phyloP scores from a whole-genome alignment of 2,113 vertebrate genomes.

The Trichechus manatus region DNA sequence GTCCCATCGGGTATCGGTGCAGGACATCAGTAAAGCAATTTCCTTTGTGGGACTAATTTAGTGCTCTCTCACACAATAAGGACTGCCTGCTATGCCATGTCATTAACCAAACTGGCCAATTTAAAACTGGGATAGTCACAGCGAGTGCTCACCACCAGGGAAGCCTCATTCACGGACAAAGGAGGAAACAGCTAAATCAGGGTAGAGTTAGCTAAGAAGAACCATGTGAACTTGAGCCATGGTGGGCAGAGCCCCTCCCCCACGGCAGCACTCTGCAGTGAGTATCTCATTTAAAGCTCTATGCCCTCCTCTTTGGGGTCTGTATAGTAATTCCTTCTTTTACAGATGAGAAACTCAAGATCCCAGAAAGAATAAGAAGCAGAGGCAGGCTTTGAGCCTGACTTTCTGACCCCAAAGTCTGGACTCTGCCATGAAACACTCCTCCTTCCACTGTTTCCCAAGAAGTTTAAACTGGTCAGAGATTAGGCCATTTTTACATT shows the following conservation, averaged over 20 bases:
- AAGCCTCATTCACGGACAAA: background rate
- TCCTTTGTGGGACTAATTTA: conserved; percentile 71
- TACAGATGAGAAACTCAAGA: background rate
- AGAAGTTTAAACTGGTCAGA: background rate
- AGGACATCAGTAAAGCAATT: conserved; percentile 52
- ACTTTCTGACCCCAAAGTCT: background rate
- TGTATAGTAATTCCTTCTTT: background rate
- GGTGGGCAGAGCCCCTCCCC: fast-evolving
- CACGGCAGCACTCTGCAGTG: fast-evolving
- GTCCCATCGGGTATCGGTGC: conserved; percentile 20
- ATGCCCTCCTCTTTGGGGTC: background rate
- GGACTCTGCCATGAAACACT: background rate
- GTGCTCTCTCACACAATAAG: conserved; percentile 45
- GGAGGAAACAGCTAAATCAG: background rate
- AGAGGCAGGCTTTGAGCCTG: background rate
- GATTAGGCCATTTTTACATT: background rate
- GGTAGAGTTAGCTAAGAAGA: background rate
- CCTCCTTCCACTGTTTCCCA: background rate
- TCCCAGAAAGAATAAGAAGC: background rate
- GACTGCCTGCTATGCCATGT: conserved; percentile 11
- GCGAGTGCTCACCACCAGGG: background rate
- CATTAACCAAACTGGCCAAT: conserved; percentile 58
- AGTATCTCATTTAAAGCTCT: background rate
- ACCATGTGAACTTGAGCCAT: fast-evolving
- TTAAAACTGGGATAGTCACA: conserved; percentile 15